phyloP scores from a whole-genome alignment of 2,888 invertebrate genomes.

The Dicycla oo region DNA sequence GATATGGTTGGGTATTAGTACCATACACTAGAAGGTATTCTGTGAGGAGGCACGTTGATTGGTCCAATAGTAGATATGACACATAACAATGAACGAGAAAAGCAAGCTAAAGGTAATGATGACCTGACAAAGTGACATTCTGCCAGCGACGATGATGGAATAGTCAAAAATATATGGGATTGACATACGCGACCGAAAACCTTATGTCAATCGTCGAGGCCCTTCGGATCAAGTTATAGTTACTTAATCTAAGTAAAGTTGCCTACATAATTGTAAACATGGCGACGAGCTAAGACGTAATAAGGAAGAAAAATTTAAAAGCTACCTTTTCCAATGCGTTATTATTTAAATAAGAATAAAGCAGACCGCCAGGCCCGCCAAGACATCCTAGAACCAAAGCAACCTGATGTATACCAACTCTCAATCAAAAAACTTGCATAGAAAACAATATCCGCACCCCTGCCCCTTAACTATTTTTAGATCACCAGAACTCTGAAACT shows the following conservation, averaged over 20 bases:
- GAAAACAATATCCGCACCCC: not conserved
- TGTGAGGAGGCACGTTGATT: not conserved
- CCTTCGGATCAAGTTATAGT: not conserved
- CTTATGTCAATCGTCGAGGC: too few species aligned
- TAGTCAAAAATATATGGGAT: not conserved
- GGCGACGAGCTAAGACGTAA: not conserved
- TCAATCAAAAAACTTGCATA: not conserved
- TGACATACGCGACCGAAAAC: too few species aligned
- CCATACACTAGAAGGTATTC: not conserved
- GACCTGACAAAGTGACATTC: not conserved
- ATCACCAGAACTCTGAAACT: slow-evolving; percentile 15
- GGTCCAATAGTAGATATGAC: not conserved
- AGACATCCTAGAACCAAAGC: not conserved
- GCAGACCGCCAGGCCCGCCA: not conserved
- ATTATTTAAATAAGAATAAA: not conserved
- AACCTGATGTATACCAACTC: too few species aligned
- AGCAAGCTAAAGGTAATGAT: too few species aligned
- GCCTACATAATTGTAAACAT: not conserved
- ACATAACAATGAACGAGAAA: too few species aligned
- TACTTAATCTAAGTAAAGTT: not conserved
- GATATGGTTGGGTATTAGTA: not conserved
- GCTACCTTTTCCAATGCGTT: not conserved
- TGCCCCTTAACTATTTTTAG: not conserved
- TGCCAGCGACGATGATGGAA: not conserved
- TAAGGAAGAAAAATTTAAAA: not conserved